A percentile compares a stretch with the other conserved stretches of the same genome.
Conservation (phyloP, 2,888 invertebrate species). For the Lacanobia oleracea region DNA sequence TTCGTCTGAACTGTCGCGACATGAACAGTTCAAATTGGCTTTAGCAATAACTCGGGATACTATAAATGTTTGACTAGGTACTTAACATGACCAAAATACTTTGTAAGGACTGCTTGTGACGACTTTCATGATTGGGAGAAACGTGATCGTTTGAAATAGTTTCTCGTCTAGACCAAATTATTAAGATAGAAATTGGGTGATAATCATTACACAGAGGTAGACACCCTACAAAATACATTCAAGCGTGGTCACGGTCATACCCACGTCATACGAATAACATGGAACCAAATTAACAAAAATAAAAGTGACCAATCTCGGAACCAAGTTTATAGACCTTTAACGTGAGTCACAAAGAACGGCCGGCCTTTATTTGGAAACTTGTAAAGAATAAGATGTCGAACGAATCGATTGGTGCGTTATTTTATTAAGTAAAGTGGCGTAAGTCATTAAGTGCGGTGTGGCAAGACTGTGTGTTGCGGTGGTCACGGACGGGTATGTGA, state of each 20-base stretch:
- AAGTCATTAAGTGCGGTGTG: constrained; percentile 51
- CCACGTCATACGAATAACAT: background rate
- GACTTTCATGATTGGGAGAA: background rate
- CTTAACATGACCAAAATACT: constrained; percentile 7
- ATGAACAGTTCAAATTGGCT: constrained; percentile 32
- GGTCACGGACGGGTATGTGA: constrained; percentile 57
- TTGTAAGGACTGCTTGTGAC: background rate
- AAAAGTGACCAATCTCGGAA: constrained; percentile 28
- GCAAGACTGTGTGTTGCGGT: constrained; percentile 41
- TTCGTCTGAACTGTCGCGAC: constrained; percentile 14
- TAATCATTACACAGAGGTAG: too few relatives aligned
- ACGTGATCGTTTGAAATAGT: background rate
- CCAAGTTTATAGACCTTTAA: constrained; percentile 35
- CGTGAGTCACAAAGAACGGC: constrained; percentile 46
- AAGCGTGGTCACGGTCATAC: background rate
- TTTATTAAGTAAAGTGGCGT: constrained; percentile 49
- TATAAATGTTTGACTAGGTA: constrained; percentile 15
- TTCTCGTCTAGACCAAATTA: background rate
- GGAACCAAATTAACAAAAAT: constrained; percentile 28
- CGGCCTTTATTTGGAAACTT: constrained; percentile 56
- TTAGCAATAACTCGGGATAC: constrained; percentile 18
- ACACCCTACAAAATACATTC: too few relatives aligned
- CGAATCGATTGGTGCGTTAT: constrained; percentile 46
- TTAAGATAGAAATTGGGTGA: background rate
- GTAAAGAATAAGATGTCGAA: constrained; percentile 35